These are phyloP conservation scores for Varecia variegata DNA, from an alignment of 2,797 vertebrate species.

Conservation along the genomic window DNA sequence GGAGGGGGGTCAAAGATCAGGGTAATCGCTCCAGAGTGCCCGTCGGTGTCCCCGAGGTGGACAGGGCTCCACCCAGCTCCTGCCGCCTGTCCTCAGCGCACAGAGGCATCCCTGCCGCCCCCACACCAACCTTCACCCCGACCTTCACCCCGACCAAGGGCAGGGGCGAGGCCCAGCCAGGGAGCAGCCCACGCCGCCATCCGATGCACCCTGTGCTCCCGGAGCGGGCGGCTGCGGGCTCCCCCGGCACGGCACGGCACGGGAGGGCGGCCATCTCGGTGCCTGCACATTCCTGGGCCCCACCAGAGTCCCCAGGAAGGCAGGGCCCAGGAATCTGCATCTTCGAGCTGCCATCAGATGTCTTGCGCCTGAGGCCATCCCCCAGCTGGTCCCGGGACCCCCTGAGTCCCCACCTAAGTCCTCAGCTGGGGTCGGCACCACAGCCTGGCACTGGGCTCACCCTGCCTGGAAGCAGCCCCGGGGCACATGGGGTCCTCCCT, in stretches of 20 bases:
- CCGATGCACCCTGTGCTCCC: background rate
- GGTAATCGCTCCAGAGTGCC: rapidly evolving
- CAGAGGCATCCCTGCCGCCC: background rate
- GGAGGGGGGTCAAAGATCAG: background rate
- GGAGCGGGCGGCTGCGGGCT: background rate
- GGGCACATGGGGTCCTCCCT: rapidly evolving
- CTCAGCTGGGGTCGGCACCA: background rate
- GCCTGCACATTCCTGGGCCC: background rate
- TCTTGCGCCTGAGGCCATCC: too few species aligned
- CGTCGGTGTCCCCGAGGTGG: rapidly evolving
- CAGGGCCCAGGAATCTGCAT: background rate
- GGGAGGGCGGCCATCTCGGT: rapidly evolving
- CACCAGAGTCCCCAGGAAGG: background rate
- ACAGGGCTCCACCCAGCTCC: background rate
- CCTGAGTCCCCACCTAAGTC: background rate
- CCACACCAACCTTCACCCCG: background rate
- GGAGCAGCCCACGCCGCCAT: background rate
- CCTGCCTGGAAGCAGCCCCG: too few species aligned
- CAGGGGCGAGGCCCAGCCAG: background rate
- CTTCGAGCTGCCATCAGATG: background rate
- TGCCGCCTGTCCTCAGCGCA: background rate
- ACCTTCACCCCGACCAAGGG: too few species aligned
- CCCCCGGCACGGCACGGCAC: too few species aligned
- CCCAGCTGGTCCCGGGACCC: background rate
- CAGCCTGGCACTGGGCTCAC: background rate